Percentiles rank a stretch among this genome's conserved stretches.
Evolutionary conservation across 64 coral and sea anemone genomes (phyloP).

Genomic region (Platygyra sinensis): DNA sequence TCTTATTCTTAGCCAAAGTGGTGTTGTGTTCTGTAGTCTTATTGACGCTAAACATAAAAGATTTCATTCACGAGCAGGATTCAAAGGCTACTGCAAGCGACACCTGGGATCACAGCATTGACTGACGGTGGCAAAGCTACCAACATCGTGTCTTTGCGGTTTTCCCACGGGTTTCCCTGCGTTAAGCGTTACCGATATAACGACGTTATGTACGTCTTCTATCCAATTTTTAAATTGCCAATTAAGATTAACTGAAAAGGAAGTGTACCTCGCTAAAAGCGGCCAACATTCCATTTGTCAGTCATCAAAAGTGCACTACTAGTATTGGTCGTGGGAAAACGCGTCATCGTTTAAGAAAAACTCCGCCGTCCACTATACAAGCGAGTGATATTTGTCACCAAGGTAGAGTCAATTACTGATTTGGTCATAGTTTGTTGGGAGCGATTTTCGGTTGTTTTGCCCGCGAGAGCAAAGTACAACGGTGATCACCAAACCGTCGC

Average conservation of each 20-base stretch:
- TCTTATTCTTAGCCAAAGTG: background rate
- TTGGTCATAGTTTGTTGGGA: background rate
- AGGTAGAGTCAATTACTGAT: background rate
- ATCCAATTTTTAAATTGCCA: slow-evolving; percentile 7
- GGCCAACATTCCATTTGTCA: slow-evolving; percentile 18
- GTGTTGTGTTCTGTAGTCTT: background rate
- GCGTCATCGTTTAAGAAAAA: background rate
- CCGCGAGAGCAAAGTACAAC: background rate
- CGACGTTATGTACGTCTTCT: background rate
- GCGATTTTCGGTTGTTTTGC: background rate
- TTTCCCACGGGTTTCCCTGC: slow-evolving; percentile 43
- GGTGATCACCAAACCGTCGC: too few species aligned
- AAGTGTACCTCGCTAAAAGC: background rate
- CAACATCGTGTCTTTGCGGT: background rate
- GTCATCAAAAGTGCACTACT: slow-evolving; percentile 2
- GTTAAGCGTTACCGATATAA: background rate
- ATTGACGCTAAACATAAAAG: background rate
- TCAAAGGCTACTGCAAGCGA: background rate
- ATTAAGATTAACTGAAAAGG: slow-evolving; percentile 27
- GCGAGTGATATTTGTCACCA: background rate
- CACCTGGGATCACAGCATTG: background rate
- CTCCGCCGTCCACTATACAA: background rate
- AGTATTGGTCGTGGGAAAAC: slow-evolving; percentile 33
- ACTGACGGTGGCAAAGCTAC: background rate
- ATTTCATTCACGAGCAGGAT: background rate